These are phyloP conservation scores for Sebastes hubbsi DNA, from an alignment of 2,797 vertebrate genomes.

Conservation along the genomic window DNA sequence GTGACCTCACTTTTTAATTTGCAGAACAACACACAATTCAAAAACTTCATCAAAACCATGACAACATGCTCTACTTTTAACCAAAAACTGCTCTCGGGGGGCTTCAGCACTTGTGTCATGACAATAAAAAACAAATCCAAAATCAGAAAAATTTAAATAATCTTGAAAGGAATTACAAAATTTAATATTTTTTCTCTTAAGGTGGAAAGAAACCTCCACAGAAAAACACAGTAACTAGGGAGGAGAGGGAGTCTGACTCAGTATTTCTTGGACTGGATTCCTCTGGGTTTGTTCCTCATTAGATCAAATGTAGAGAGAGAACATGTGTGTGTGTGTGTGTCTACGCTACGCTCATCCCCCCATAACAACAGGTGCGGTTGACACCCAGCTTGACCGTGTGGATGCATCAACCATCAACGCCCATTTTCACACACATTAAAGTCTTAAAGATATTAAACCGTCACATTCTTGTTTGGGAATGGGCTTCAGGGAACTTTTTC, in stretches of 20 bases:
- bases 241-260: conserved; percentile 47
- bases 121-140: background rate
- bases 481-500: background rate
- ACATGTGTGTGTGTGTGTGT: background rate
- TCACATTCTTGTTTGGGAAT: conserved; percentile 19
- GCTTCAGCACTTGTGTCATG: background rate
- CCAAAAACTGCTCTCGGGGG: background rate
- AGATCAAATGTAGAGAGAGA: background rate
- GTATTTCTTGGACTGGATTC: conserved; percentile 49
- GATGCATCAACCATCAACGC: background rate
- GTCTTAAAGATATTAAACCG: background rate
- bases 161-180: background rate
- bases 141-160: background rate
- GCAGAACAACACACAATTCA: background rate
- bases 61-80: background rate
- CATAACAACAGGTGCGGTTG: conserved; percentile 63
- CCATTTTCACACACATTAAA: conserved; percentile 18
- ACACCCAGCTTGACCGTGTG: conserved; percentile 7
- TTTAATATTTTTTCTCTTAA: background rate
- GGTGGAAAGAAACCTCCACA: background rate
- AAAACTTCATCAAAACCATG: background rate
- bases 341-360: background rate
- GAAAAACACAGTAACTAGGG: background rate
- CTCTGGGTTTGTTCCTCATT: conserved; percentile 14
- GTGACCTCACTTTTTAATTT: no score